These are phyloP conservation scores for Aphaenogaster ashmeadi DNA, from an alignment of 1,140 invertebrate genomes.

Conservation along the genomic window DNA sequence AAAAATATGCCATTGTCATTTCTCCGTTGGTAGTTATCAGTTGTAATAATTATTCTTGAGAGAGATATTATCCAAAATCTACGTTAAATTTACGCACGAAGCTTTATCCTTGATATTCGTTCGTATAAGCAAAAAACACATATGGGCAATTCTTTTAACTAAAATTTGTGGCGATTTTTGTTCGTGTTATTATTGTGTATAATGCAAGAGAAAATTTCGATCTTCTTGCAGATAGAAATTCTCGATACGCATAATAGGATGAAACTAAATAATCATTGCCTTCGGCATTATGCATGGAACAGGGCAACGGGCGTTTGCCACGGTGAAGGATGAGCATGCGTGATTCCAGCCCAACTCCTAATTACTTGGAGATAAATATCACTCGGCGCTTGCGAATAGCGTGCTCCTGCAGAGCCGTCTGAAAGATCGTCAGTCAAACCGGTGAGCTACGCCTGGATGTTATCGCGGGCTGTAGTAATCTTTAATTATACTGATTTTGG, in stretches of 20 bases:
- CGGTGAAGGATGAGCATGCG: constrained; percentile 71
- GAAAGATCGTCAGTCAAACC: constrained; percentile 81
- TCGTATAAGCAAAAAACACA: not conserved
- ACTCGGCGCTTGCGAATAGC: constrained; percentile 77
- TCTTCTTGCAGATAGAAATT: constrained; percentile 21
- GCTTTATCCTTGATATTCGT: not conserved
- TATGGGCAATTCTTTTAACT: not conserved
- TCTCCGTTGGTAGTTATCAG: not conserved
- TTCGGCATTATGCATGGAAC: constrained; percentile 67
- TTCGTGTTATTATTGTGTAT: not conserved
- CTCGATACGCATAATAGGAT: constrained; percentile 49
- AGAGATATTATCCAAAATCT: not conserved
- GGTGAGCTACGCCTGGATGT: constrained; percentile 75
- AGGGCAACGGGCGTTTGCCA: constrained; percentile 51
- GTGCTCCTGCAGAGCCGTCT: constrained; percentile 80
- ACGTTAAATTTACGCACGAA: not conserved
- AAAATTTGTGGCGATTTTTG: not conserved
- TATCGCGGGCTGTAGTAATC: constrained; percentile 76
- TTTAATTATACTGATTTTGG: constrained; percentile 73
- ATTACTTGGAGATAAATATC: constrained; percentile 83
- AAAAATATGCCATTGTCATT: constrained; percentile 20
- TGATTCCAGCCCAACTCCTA: constrained; percentile 80
- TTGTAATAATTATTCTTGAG: constrained; percentile 2
- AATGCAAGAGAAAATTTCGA: constrained; percentile 7
- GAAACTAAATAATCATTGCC: constrained; percentile 64